phyloP scores from a whole-genome alignment of 2,113 vertebrate genomes.

The Hystrix cristata region DNA sequence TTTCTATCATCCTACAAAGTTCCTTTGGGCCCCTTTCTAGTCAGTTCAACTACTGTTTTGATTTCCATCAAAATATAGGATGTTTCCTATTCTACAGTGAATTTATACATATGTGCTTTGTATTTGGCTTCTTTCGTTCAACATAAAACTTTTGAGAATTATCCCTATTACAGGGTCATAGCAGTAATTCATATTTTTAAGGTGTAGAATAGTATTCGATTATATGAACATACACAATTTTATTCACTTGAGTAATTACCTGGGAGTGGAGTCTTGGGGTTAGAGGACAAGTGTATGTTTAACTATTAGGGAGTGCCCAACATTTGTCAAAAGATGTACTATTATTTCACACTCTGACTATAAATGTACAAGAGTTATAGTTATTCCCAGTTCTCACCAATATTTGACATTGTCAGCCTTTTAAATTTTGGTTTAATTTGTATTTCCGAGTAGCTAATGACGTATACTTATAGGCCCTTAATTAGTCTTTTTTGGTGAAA shows the following conservation, averaged over 20 bases:
- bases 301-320: conserved; percentile 14
- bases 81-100: conserved; percentile 26
- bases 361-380: neutral
- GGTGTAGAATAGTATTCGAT: neutral
- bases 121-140: conserved; percentile 16
- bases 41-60: conserved; percentile 38
- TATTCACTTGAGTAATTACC: neutral
- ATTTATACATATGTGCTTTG: neutral
- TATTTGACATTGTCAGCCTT: conserved; percentile 20
- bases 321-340: neutral
- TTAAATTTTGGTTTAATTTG: conserved; percentile 8
- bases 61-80: neutral
- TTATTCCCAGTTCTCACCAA: neutral
- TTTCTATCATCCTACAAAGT: neutral
- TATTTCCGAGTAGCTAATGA: conserved; percentile 5
- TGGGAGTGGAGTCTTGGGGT: neutral
- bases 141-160: conserved; percentile 1
- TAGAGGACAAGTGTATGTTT: neutral
- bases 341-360: neutral
- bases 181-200: conserved; percentile 9
- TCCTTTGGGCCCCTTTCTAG: neutral
- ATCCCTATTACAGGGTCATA: neutral
- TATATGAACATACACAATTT: neutral
- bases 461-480: neutral
- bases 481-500: neutral